Base-by-base conservation (phyloP, 2,113 vertebrate species). In the Callocephalon fimbriatum region DNA sequence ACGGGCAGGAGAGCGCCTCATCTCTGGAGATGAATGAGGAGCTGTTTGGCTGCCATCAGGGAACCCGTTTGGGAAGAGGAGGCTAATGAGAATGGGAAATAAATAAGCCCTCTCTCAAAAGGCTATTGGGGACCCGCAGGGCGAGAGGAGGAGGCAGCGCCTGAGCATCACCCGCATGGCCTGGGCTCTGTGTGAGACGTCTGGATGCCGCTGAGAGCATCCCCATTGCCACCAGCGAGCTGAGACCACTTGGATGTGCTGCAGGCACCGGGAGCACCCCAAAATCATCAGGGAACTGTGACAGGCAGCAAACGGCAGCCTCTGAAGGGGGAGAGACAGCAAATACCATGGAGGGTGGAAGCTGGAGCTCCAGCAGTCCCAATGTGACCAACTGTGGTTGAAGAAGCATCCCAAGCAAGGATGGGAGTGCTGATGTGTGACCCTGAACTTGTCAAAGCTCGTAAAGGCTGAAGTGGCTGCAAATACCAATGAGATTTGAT, bases 51-150 rank as follows among this genome's bases (percentile, higher is more conserved):
- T 80, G 82, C 82, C 93, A 72, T 56, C 82, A 93, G 90, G 90
- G 82, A 90, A 86, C 38, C n/a, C 1, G 8, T 56, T n/a, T 50
- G 83, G 68, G 79, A 65, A 73, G 70, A 94, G 19, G 86, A 85
- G 48, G 87, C 74, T 88, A 76, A 85, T 73, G 83, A 59, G 88
- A 67, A 91, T 93, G 95, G 32, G 87, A 88, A 93, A 85, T 85
- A 94, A 96, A 90, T 63, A 84, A 88, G 87, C 11, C 14, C 83
- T 58, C 86, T 94, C 86, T 93, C 86, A 72, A 72, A 88, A 90
- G 74, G 78, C 82, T 5, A 76, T 93, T 22, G 50, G 68, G 73
- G 73, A 40, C 37, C 67, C 5, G 5, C 77, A 45, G 90, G 85
- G 80, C 0, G 26, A 67, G 53, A 25, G 0, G 21, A 73, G 85